Evolutionary conservation across 2,888 invertebrate species (phyloP).

Genomic region (Adela reaumurella): DNA sequence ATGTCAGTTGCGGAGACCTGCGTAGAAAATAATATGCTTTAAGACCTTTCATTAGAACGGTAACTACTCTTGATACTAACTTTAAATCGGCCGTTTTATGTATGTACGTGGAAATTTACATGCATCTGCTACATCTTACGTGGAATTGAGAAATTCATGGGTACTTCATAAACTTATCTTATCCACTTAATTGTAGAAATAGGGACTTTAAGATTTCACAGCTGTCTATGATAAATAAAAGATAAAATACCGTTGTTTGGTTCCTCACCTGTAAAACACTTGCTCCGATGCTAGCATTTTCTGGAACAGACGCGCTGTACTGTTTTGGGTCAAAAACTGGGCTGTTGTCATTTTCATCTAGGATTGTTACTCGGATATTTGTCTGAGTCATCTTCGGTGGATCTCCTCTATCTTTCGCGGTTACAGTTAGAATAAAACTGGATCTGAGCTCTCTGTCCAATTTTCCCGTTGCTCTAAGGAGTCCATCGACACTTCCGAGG

Average conservation of each 20-base stretch:
- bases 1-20: slow-evolving; percentile 86
- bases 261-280: slow-evolving; percentile 81
- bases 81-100: too few relatives aligned
- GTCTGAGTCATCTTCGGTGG: slow-evolving; percentile 70
- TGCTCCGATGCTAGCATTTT: slow-evolving; percentile 91
- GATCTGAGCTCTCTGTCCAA: slow-evolving; percentile 80
- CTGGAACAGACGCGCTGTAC: slow-evolving; percentile 85
- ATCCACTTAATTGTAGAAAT: too few relatives aligned
- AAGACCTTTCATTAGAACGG: too few relatives aligned
- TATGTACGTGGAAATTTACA: too few relatives aligned
- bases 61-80: too few relatives aligned
- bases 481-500: slow-evolving; percentile 82
- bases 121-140: too few relatives aligned
- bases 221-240: too few relatives aligned
- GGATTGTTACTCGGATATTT: slow-evolving; percentile 67
- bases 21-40: too few relatives aligned
- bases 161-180: too few relatives aligned
- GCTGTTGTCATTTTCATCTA: slow-evolving; percentile 88
- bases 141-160: too few relatives aligned
- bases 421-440: slow-evolving; percentile 71
- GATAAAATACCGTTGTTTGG: too few relatives aligned
- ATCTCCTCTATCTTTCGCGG: slow-evolving; percentile 86
- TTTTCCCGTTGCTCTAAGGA: slow-evolving; percentile 78
- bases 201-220: too few relatives aligned
- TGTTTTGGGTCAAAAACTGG: slow-evolving; percentile 87